Percentiles rank a stretch among this genome's conserved stretches.
phyloP scores from a whole-genome alignment of 1,140 invertebrate genomes.

The Brevipalpus yothersi region DNA sequence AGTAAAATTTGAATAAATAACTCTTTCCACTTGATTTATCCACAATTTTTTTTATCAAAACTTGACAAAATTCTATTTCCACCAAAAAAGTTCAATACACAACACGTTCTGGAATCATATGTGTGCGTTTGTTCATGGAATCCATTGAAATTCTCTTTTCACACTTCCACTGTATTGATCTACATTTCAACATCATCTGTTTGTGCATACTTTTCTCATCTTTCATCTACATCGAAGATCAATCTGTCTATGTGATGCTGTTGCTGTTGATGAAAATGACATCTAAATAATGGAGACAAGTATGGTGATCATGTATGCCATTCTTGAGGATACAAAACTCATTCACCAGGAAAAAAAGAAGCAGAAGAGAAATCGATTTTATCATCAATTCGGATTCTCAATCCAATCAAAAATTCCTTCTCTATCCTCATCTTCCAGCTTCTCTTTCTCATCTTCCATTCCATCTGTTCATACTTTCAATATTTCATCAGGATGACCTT shows the following conservation, averaged over 20 bases:
- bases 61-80: too few relatives aligned
- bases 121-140: too few relatives aligned
- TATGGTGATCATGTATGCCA: too few relatives aligned
- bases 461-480: background rate
- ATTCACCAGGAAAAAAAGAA: background rate
- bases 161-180: background rate
- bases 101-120: too few relatives aligned
- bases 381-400: background rate
- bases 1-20: too few relatives aligned
- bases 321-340: background rate
- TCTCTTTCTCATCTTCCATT: background rate
- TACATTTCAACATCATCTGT: background rate
- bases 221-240: background rate
- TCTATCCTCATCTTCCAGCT: background rate
- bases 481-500: background rate
- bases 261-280: too few relatives aligned
- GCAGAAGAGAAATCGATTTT: background rate
- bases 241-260: too few relatives aligned
- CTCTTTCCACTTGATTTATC: too few relatives aligned
- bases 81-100: too few relatives aligned
- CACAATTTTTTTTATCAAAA: too few relatives aligned
- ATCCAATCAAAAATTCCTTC: background rate
- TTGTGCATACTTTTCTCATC: background rate
- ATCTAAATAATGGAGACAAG: too few relatives aligned
- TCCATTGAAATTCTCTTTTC: background rate